These are phyloP conservation scores for Cryptocephalus moraei DNA, from an alignment of 2,888 invertebrate species.

Conservation along the genomic window DNA sequence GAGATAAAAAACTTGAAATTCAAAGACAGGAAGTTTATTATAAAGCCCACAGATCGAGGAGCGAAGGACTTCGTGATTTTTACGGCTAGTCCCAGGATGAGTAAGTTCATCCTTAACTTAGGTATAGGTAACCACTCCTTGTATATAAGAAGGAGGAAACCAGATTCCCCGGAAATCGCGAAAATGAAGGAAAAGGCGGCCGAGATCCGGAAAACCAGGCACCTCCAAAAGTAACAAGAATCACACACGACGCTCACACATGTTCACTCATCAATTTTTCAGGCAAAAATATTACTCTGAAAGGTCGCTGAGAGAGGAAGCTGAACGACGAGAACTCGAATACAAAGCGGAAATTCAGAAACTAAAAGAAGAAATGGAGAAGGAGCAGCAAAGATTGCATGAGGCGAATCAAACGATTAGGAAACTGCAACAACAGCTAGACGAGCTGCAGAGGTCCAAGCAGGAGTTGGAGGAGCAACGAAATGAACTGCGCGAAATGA, in stretches of 20 bases:
- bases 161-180: slow-evolving; percentile 97
- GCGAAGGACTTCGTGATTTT: slow-evolving; percentile 98
- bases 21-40: slow-evolving; percentile 97
- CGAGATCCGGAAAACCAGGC: slow-evolving; percentile 80
- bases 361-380: slow-evolving; percentile 89
- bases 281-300: slow-evolving; percentile 85
- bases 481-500: slow-evolving; percentile 77
- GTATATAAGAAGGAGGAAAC: slow-evolving; percentile 95
- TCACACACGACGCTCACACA: not conserved
- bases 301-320: slow-evolving; percentile 85
- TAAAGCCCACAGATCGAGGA: slow-evolving; percentile 97
- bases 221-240: slow-evolving; percentile 9
- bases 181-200: slow-evolving; percentile 99
- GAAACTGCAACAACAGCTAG: slow-evolving; percentile 77
- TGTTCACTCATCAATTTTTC: slow-evolving; percentile 9
- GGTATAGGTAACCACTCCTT: slow-evolving; percentile 99
- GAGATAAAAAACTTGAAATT: slow-evolving; percentile 99
- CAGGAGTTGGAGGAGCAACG: slow-evolving; percentile 79
- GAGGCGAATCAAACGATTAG: slow-evolving; percentile 78
- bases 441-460: slow-evolving; percentile 79
- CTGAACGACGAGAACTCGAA: slow-evolving; percentile 89
- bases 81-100: slow-evolving; percentile 89
- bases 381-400: slow-evolving; percentile 59
- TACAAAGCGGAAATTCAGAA: slow-evolving; percentile 82
- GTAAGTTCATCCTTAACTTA: slow-evolving; percentile 93